Percentiles rank a stretch among this genome's conserved stretches.
phyloP scores from a whole-genome alignment of 2,797 vertebrate species.

The Micropoecilia bifurca region DNA sequence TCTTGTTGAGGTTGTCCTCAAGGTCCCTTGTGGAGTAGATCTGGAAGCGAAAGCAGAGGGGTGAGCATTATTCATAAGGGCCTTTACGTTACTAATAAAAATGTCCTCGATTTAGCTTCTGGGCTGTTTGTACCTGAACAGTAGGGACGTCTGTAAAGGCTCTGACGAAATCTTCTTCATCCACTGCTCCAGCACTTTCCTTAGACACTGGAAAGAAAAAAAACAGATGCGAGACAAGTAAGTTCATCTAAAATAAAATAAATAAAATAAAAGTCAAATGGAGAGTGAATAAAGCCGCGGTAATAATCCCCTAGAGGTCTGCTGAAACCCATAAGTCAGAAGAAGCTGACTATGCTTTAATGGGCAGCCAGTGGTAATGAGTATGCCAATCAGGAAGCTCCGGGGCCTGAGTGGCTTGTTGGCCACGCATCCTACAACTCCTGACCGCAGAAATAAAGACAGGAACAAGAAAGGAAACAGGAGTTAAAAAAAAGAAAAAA shows the following conservation, averaged over 20 bases:
- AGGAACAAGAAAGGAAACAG: not conserved
- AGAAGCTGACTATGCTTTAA: constrained; percentile 54
- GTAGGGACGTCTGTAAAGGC: constrained; percentile 94
- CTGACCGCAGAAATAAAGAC: constrained; percentile 14
- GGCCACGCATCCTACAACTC: constrained; percentile 33
- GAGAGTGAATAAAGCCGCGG: constrained; percentile 1
- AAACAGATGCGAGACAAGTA: constrained; percentile 22
- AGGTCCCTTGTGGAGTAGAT: constrained; percentile 96
- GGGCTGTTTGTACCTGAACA: constrained; percentile 84
- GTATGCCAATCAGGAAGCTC: constrained; percentile 62
- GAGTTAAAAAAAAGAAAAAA: not conserved
- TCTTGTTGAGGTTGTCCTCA: constrained; percentile 98
- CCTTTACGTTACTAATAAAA: not conserved
- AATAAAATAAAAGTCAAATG: not conserved
- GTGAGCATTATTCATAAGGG: not conserved
- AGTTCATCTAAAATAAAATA: not conserved
- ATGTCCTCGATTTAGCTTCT: not conserved
- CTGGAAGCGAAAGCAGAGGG: constrained; percentile 64
- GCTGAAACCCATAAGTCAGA: constrained; percentile 3
- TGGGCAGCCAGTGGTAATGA: constrained; percentile 68
- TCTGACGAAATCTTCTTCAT: constrained; percentile 96
- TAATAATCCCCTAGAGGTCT: not conserved
- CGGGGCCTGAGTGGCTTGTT: constrained; percentile 32
- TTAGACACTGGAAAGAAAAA: constrained; percentile 84
- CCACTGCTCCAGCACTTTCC: constrained; percentile 90